Percentiles rank a stretch among this genome's conserved stretches.
These are phyloP conservation scores for Manis pentadactyla DNA, from an alignment of 2,797 vertebrate genomes.

Conservation along the genomic window DNA sequence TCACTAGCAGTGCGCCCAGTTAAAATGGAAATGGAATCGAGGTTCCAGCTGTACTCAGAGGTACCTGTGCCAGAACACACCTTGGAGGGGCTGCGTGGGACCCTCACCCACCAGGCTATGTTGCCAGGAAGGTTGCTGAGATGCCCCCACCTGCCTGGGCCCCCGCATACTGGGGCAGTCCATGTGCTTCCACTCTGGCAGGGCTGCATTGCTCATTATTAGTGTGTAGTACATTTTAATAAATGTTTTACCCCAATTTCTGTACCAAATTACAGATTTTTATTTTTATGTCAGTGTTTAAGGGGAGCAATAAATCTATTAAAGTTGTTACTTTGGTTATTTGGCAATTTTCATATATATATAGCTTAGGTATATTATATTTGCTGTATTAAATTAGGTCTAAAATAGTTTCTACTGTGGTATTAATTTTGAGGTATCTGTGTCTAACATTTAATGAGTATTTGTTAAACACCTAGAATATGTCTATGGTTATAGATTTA, in stretches of 20 bases:
- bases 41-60: background rate
- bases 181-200: background rate
- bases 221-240: constrained; percentile 37
- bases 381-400: constrained; percentile 34
- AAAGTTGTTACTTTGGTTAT: constrained; percentile 54
- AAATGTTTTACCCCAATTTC: constrained; percentile 19
- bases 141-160: background rate
- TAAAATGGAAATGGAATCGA: background rate
- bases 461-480: constrained; percentile 49
- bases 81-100: rapidly evolving
- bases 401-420: constrained; percentile 25
- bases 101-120: rapidly evolving
- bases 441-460: constrained; percentile 34
- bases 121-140: background rate
- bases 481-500: constrained; percentile 7
- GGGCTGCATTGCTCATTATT: constrained; percentile 67
- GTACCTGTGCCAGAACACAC: rapidly evolving
- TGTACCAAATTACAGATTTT: background rate
- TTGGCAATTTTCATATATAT: background rate
- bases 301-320: background rate
- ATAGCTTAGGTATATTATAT: background rate
- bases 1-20: background rate
- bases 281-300: background rate
- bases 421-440: constrained; percentile 20
- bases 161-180: rapidly evolving